Conservation (phyloP, 2,113 vertebrate genomes). For the Addax nasomaculatus region DNA sequence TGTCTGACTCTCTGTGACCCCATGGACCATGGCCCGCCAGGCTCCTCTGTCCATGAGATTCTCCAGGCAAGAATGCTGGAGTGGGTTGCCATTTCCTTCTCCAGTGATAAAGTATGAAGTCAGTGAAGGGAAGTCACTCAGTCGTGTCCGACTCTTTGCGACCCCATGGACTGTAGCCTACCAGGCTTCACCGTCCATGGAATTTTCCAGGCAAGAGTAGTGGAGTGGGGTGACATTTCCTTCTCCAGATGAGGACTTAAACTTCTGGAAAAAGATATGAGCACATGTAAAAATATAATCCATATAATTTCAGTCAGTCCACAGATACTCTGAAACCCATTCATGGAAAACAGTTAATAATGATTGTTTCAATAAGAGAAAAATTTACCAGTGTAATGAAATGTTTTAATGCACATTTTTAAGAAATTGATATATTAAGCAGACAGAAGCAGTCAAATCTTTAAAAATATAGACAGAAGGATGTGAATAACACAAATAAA, state of each 20-base stretch:
- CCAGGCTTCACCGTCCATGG: not conserved
- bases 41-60: not conserved
- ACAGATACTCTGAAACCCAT: not conserved
- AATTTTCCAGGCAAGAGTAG: not conserved
- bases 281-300: not conserved
- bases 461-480: not conserved
- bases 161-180: not conserved
- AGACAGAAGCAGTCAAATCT: not conserved
- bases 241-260: not conserved
- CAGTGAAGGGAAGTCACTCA: not conserved
- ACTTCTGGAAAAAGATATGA: not conserved
- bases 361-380: not conserved
- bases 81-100: not conserved
- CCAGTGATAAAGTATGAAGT: not conserved
- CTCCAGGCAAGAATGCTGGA: not conserved
- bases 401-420: not conserved
- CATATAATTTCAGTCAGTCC: not conserved
- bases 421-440: not conserved
- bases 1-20: not conserved
- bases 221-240: not conserved
- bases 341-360: not conserved
- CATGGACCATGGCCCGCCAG: not conserved
- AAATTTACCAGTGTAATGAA: not conserved
- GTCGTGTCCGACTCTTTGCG: fast-evolving
- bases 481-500: not conserved